phyloP scores from a whole-genome alignment of 2,888 invertebrate genomes.

The Leptopilina drosophilae region DNA sequence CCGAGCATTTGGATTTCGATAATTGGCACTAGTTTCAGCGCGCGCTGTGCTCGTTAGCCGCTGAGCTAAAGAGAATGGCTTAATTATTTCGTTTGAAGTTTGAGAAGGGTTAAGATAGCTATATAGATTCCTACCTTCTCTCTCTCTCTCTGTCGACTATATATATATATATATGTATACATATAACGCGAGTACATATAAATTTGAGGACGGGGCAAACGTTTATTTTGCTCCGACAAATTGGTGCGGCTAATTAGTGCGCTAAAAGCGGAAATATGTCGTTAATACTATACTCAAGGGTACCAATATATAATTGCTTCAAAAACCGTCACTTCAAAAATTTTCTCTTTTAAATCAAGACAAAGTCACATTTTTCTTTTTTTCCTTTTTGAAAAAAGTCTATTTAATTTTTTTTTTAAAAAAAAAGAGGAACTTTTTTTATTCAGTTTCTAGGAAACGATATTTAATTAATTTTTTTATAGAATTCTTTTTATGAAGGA shows the following conservation, averaged over 20 bases:
- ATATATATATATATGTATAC: too few relatives aligned
- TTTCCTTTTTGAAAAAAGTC: too few relatives aligned
- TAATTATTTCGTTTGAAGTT: constrained; percentile 77
- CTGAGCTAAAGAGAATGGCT: constrained; percentile 71
- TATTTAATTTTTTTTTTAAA: too few relatives aligned
- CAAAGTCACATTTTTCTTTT: too few relatives aligned
- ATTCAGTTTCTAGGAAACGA: too few relatives aligned
- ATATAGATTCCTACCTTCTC: constrained; percentile 49
- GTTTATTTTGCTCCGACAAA: constrained; percentile 74
- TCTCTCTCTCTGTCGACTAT: too few relatives aligned
- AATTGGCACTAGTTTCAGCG: constrained; percentile 73
- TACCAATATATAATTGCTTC: not conserved
- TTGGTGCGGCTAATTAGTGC: constrained; percentile 74
- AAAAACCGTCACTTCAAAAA: not conserved
- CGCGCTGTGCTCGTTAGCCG: constrained; percentile 71
- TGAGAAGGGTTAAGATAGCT: constrained; percentile 64
- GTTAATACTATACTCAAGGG: constrained; percentile 23
- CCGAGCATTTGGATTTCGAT: constrained; percentile 71
- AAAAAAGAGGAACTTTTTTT: too few relatives aligned
- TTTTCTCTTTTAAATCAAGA: not conserved
- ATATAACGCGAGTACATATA: constrained; percentile 51
- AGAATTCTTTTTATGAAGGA: too few relatives aligned
- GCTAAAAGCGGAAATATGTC: constrained; percentile 66
- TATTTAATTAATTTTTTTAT: too few relatives aligned
- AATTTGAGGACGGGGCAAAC: constrained; percentile 65